Base-by-base conservation (phyloP, 2,797 vertebrate species). In the Prunella strophiata region DNA sequence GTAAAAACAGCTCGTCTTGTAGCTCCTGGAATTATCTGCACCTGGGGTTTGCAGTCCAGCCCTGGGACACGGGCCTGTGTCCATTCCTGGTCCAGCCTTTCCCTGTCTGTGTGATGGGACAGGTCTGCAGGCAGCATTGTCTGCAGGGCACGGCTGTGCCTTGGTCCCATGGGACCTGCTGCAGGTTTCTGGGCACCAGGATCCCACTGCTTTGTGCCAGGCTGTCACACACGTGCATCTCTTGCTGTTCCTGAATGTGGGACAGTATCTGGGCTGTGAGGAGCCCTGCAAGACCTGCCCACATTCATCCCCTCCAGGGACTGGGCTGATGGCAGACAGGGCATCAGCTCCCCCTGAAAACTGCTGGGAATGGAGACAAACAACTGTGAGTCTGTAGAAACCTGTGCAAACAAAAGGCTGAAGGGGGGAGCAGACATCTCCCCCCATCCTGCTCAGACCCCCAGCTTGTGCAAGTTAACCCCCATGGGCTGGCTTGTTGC, bases 11-110 rank as follows among this genome's bases (percentile, higher is more conserved):
- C 88, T 95, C 9, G 0, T 43, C 50, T 68, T 0, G 5, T 43
- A 61, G 89, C 58, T 91, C 73, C 65, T 77, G 85, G 70, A 54
- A 67, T 80, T 74, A 67, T 30, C 65, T 38, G 34, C 21, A 27
- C 11, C n/a, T 89, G 58, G 81, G 43, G 21, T 55, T 94, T 93
- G 15, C 52, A 38, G 72, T n/a, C 22, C 58, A 48, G 34, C 48
- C 40, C 2, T 2, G 63, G 58, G 51, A 12, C 1, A 1, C 0
- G 2, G 72, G 13, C 10, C 71, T 27, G 10, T 2, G 9, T 21
- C 70, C 2, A 0, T n/a, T 40, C 26, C 51, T 45, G 40, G 21
- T 51, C 25, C 21, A 42, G 38, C 51, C 47, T 61, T 20, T 68
- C 77, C 66, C 18, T 5, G n/a, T 27, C 23, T 17, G 42, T 17